Conservation (phyloP, 2,797 vertebrate genomes). For the Sciaenops ocellatus region DNA sequence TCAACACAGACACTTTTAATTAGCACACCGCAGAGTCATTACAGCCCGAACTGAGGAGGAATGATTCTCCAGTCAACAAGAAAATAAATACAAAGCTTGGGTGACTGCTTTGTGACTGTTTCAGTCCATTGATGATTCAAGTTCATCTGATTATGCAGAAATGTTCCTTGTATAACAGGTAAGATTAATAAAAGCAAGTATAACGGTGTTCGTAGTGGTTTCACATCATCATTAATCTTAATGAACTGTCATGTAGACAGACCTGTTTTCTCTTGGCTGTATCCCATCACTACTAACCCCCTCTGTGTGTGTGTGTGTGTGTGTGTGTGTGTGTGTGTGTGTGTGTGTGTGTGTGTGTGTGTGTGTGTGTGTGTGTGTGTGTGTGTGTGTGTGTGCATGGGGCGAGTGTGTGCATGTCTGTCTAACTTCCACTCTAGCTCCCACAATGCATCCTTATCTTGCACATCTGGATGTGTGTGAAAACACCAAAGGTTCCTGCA, state of each 20-base stretch:
- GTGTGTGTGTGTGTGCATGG: not conserved
- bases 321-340: no score
- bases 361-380: not conserved
- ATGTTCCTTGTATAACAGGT: not conserved
- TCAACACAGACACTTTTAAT: constrained; percentile 37
- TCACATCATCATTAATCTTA: not conserved
- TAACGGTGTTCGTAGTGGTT: not conserved
- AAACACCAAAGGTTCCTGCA: not conserved
- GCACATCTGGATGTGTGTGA: constrained; percentile 4
- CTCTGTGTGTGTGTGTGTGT: not conserved
- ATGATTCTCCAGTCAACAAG: not conserved
- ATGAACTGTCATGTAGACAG: not conserved
- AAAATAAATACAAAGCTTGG: not conserved
- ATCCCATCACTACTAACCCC: not conserved
- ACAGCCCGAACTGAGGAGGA: not conserved
- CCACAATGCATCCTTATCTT: constrained; percentile 18
- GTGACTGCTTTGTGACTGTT: no score
- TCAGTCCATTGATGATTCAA: no score
- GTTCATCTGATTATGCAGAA: not conserved
- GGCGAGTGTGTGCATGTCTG: not conserved
- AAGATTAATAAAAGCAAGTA: not conserved
- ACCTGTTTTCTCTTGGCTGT: not conserved
- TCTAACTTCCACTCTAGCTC: constrained; percentile 43
- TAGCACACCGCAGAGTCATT: not conserved
- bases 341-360: not conserved